Evolutionary conservation across 2,888 invertebrate species (phyloP).

Genomic region (Mongoloraphidia duomilia): DNA sequence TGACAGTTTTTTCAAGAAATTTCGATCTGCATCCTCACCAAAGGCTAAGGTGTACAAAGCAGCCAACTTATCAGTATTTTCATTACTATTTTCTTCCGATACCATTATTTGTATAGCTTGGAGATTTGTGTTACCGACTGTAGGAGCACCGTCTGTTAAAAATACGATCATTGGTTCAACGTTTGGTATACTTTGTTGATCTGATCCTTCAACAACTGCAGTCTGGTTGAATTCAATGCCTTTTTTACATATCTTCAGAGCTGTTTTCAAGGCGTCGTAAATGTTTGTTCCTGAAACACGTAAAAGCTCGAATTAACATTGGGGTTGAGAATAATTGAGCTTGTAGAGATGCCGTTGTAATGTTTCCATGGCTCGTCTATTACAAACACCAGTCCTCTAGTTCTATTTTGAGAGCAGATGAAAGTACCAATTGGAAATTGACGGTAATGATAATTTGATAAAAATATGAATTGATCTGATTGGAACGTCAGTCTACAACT

Average conservation of each 20-base stretch:
- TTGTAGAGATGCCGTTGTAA: conserved; percentile 22
- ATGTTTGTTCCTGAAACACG: conserved; percentile 48
- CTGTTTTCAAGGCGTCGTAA: conserved; percentile 41
- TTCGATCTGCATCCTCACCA: conserved; percentile 50
- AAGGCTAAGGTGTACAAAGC: conserved; percentile 56
- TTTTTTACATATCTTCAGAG: too few species aligned
- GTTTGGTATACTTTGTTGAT: too few species aligned
- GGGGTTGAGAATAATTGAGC: conserved; percentile 15
- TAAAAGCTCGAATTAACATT: neutral
- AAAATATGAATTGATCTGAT: too few species aligned
- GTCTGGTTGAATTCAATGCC: too few species aligned
- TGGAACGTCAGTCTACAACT: too few species aligned
- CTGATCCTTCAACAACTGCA: too few species aligned
- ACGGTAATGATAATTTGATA: too few species aligned
- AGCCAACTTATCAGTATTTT: conserved; percentile 24
- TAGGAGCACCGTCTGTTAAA: conserved; percentile 52
- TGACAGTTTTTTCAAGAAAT: conserved; percentile 49
- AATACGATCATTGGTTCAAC: conserved; percentile 47
- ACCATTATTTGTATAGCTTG: conserved; percentile 36
- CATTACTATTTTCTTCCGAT: conserved; percentile 34
- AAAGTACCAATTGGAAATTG: too few species aligned
- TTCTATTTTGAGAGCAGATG: too few species aligned
- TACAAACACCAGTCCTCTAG: too few species aligned
- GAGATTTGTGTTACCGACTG: conserved; percentile 39
- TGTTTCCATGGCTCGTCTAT: too few species aligned